Conservation (phyloP, 2,113 vertebrate species). For the Ophiodon elongatus region DNA sequence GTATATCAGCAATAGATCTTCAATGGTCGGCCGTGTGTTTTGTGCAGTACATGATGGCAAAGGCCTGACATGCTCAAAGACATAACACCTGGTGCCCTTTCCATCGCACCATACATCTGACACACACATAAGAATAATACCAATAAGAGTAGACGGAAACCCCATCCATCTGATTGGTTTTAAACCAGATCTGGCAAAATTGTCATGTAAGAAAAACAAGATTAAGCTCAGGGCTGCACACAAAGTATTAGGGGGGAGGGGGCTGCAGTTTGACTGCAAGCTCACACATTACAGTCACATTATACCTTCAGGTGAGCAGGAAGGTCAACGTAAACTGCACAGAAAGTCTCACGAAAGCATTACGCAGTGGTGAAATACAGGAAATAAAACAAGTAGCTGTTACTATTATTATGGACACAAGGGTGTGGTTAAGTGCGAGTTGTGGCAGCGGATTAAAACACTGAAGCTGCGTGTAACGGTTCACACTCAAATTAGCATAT, state of each 20-base stretch:
- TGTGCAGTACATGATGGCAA: conserved; percentile 6
- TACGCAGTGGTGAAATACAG: neutral
- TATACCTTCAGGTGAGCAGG: conserved; percentile 47
- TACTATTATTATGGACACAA: neutral
- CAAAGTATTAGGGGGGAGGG: neutral
- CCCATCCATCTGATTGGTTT: neutral
- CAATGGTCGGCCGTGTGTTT: conserved; percentile 10
- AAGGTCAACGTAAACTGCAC: conserved; percentile 41
- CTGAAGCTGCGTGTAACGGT: neutral
- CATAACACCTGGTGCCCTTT: conserved; percentile 24
- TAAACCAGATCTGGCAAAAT: neutral
- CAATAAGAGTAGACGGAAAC: neutral
- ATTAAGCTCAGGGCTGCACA: neutral
- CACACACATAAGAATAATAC: neutral
- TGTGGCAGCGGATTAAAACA: neutral
- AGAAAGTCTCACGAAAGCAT: neutral
- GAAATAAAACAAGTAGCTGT: neutral
- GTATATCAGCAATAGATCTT: neutral
- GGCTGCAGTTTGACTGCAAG: neutral
- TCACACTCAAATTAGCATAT: neutral
- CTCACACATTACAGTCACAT: conserved; percentile 2
- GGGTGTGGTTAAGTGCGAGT: no score
- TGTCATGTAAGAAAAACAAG: no score
- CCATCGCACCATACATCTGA: neutral
- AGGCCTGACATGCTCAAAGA: conserved; percentile 9